These are phyloP conservation scores for Donacobius atricapilla DNA, from an alignment of 2,113 vertebrate species.

Conservation along the genomic window DNA sequence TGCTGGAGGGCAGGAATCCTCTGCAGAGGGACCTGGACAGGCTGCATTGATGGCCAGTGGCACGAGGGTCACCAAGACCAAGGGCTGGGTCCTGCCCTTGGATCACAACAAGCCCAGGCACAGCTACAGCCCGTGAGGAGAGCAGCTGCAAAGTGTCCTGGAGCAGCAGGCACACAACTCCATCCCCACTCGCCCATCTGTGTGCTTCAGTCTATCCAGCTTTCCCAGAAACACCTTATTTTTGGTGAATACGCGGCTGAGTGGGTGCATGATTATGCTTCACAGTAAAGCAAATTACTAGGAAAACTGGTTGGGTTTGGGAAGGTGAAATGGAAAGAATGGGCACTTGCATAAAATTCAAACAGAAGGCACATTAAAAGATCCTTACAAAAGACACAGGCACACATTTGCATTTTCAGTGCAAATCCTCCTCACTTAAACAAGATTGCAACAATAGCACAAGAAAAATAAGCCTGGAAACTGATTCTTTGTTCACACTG, in stretches of 20 bases:
- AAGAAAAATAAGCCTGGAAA: background rate
- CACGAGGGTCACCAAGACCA: background rate
- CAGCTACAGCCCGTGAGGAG: background rate
- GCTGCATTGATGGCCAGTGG: background rate
- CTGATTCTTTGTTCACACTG: background rate
- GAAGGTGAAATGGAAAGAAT: background rate
- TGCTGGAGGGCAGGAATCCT: background rate
- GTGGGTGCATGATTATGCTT: background rate
- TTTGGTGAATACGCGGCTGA: background rate
- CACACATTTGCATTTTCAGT: too few relatives aligned
- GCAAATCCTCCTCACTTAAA: background rate
- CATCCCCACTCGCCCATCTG: fast-evolving
- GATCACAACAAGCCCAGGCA: background rate
- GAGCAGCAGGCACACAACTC: background rate
- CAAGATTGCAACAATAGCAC: background rate
- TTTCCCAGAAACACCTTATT: background rate
- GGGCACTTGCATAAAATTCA: background rate
- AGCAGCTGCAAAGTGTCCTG: background rate
- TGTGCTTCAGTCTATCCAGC: background rate
- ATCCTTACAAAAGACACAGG: background rate
- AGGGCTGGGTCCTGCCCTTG: background rate
- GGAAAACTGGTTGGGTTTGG: background rate
- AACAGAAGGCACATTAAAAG: background rate
- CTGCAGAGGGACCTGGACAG: background rate
- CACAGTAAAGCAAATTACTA: background rate